Evolutionary conservation across 2,888 invertebrate species (phyloP).

Genomic region (Drosophila antonietae): DNA sequence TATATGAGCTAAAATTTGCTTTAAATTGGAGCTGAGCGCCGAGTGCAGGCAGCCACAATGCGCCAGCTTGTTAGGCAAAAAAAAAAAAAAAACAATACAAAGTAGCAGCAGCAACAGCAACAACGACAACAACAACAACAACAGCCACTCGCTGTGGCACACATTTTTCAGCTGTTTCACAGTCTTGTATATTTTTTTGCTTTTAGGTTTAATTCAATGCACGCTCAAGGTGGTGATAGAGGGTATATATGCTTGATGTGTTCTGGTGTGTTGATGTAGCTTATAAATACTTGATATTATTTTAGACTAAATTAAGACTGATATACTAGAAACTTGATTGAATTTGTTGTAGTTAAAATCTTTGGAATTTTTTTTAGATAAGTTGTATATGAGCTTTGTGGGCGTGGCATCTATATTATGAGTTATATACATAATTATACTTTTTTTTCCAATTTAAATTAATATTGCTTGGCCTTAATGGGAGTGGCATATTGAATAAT

Average conservation of each 20-base stretch:
- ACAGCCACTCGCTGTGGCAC: constrained; percentile 33
- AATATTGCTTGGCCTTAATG: no score
- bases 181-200: constrained; percentile 37
- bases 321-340: no score
- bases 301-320: no score
- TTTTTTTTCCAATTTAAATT: no score
- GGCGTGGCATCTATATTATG: no score
- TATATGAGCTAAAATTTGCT: constrained; percentile 10
- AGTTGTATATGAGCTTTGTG: no score
- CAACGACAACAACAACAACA: constrained; percentile 37
- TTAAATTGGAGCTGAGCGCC: constrained; percentile 13
- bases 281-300: neutral
- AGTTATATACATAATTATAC: no score
- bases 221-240: neutral
- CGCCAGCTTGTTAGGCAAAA: constrained; percentile 48
- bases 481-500: no score
- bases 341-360: no score
- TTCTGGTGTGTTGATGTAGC: neutral
- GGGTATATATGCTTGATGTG: neutral
- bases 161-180: constrained; percentile 76
- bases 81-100: constrained; percentile 13
- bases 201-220: constrained; percentile 3
- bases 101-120: constrained; percentile 9
- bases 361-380: no score
- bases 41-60: constrained; percentile 53